Base-by-base conservation (phyloP, 2,888 invertebrate species). In the Thymelicus lineola region DNA sequence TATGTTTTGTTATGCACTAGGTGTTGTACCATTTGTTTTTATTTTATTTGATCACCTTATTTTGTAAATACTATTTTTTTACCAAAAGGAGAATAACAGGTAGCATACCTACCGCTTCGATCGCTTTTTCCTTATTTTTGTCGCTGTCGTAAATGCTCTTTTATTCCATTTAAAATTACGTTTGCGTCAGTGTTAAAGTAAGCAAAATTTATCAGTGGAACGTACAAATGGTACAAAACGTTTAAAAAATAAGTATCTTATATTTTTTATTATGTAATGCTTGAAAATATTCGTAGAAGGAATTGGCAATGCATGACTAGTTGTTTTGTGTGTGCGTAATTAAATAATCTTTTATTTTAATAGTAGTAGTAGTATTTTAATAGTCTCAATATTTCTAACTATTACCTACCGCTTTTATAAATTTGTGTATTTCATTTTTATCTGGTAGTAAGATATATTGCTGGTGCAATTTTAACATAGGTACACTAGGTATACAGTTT, bases 261-360 rank as follows among this genome's bases (percentile, higher is more conserved):
- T 28, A n/a, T 9, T 62, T 46, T 45, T 45, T 50, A 38, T 60
- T 35, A 20, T 48, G 28, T 35, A 61, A 61, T 59, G 70, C 60
- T 70, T 67, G 55, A 50, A 15, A 6, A 64, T 62, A 67, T 67
- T 61, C 53, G 53, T 64, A 70, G 63, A 60, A 69, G 64, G 68
- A 48, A 15, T 42, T n/a, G 36, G 55, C 17, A 46, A 50, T 70
- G 72, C 72, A 73, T 73, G 70, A 55, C 50, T 42, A 59, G 60
- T 71, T 42, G 66, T 53, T 10, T 71, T 35, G 35, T 62, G 20
- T 71, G 10, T 14, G 53, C 10, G 53, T 20, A 12, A 42, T 42
- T 9, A 7, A 53, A 6, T 53, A 53, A 10, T 17, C 12, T 12
- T 42, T 4, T 42, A 42, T 12, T 42, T 4, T 0, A 42, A 10